These are phyloP conservation scores for Ptychadena robeensis DNA, from an alignment of 2,797 vertebrate genomes.

Conservation along the genomic window DNA sequence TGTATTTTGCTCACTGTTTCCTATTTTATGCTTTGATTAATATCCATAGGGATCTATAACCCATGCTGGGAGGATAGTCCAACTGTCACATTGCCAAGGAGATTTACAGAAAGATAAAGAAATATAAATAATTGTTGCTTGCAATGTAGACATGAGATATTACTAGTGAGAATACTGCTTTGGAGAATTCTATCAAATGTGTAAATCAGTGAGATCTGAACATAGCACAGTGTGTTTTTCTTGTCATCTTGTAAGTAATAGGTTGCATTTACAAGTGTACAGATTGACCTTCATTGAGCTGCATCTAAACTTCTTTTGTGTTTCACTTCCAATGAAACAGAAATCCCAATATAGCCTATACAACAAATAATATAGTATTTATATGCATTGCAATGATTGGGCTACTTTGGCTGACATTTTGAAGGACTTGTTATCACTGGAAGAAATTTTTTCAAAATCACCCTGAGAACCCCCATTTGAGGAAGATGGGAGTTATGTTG, in stretches of 20 bases:
- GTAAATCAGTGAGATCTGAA: background rate
- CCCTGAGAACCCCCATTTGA: too few species aligned
- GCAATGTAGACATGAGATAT: background rate
- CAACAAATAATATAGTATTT: background rate
- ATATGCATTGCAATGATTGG: background rate
- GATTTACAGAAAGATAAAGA: slow-evolving; percentile 30
- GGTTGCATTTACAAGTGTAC: background rate
- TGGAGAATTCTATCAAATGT: background rate
- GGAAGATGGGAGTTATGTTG: too few species aligned
- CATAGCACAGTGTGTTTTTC: background rate
- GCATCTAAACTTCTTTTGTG: background rate
- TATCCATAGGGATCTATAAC: slow-evolving; percentile 53
- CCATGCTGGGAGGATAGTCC: slow-evolving; percentile 40
- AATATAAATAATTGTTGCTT: slow-evolving; percentile 11
- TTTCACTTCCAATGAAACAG: background rate
- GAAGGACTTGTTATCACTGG: background rate
- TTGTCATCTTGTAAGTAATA: background rate
- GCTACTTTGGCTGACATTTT: background rate
- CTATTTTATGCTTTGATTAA: slow-evolving; percentile 56
- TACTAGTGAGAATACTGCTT: background rate
- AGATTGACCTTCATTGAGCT: background rate
- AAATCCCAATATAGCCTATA: background rate
- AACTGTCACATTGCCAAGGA: slow-evolving; percentile 32
- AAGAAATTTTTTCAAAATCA: background rate
- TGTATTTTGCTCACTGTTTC: slow-evolving; percentile 45